Evolutionary conservation across 2,113 vertebrate genomes (phyloP), one percentile per base, ranked within the genome.

Genomic region (Cyprinus carpio): DNA sequence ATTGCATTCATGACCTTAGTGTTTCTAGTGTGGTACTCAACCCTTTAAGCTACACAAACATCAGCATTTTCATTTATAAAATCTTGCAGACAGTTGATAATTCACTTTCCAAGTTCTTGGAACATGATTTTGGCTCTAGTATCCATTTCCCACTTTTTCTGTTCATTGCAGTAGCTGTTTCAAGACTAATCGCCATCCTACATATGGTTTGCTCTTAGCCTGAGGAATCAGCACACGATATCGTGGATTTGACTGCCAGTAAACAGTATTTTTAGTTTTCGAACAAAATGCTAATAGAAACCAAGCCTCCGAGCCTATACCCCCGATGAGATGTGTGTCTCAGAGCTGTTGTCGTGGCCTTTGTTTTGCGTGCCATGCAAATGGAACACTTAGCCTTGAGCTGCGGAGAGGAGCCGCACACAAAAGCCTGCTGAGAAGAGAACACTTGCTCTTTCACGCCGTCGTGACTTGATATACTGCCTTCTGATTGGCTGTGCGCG

Each of bases 301-400:
- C 20, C 31, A 20, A 62, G 65, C 62, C 58, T 62, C 5, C 46
- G 4, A 81, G 31, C 29, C 71, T n/a, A 13, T 82, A 23, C 31
- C 31, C 67, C 67, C 1, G 71, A 82, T 76, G 85, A 67, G 71
- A 86, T 86, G 56, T 81, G 85, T 15, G 5, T 86, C 69, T 76
- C 71, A 82, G 62, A 51, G 71, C 29, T 67, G 85, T 82, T 86
- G 29, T 54, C 34, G 11, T 82, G 79, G 31, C 77, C 62, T 82
- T 27, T 82, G 79, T 75, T 86, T 51, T 37, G 69, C 79, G 25
- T 76, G 40, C 79, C 85, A 86, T 82, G 79, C 79, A 82, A 76
- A 86, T 86, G 69, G 54, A 86, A 37, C 74, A 81, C 81, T 86
- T 86, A 75, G 79, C 85, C 85, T 82, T 86, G 79, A 86, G 85